Percentiles rank a stretch among this genome's conserved stretches.
These are phyloP conservation scores for Oenanthe melanoleuca DNA, from an alignment of 2,113 vertebrate species.

Conservation along the genomic window DNA sequence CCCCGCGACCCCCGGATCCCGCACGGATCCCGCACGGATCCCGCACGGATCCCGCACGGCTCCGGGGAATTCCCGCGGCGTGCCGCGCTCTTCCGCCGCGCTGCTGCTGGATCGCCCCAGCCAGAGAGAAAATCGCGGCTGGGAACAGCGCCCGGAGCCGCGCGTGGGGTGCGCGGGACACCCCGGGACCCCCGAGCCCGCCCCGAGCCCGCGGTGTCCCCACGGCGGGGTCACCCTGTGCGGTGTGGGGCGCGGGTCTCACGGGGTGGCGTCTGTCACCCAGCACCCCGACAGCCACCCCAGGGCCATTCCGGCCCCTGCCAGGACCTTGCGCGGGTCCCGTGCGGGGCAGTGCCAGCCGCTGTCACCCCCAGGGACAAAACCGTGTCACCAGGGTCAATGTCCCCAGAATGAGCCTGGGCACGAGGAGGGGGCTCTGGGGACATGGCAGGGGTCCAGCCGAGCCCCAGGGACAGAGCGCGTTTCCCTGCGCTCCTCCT, in stretches of 20 bases:
- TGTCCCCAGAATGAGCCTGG: accelerated
- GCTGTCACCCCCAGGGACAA: neutral
- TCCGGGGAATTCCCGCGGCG: neutral
- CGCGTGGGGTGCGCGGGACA: accelerated
- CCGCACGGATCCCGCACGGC: neutral
- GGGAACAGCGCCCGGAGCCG: accelerated
- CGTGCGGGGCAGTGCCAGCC: neutral
- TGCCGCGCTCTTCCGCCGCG: neutral
- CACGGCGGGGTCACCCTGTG: accelerated
- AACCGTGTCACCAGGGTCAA: accelerated
- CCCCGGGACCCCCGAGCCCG: accelerated
- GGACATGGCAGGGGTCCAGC: neutral
- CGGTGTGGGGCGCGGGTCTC: accelerated
- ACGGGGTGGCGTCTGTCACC: neutral
- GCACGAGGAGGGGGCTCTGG: neutral
- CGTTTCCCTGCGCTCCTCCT: neutral
- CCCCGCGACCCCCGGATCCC: neutral
- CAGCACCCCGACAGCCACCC: accelerated
- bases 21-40: neutral
- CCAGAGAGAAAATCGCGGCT: neutral
- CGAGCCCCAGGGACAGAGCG: neutral
- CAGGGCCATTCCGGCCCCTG: neutral
- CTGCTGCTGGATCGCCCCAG: neutral
- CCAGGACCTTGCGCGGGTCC: neutral
- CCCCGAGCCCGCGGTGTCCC: neutral